Conservation (phyloP, 2,888 invertebrate genomes). For the Brachyopa scutellaris region DNA sequence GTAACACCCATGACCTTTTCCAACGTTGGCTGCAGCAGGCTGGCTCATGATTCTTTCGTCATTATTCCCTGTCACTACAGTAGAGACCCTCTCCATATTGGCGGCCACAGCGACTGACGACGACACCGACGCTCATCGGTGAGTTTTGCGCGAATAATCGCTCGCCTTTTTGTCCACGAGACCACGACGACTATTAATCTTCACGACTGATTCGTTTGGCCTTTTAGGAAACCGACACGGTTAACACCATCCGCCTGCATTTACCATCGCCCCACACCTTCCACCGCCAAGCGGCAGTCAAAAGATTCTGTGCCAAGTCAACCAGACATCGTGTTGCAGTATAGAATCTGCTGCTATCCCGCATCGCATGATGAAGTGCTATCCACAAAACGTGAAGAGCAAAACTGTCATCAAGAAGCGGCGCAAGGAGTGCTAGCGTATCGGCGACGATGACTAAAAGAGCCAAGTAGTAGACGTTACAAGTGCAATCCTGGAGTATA, state of each 20-base stretch:
- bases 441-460: conserved; percentile 53
- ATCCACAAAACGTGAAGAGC: conserved; percentile 59
- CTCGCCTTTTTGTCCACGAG: conserved; percentile 46
- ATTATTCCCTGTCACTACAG: conserved; percentile 50
- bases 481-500: conserved; percentile 50
- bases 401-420: conserved; percentile 65
- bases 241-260: conserved; percentile 22
- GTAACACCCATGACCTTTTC: conserved; percentile 42
- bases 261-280: background rate
- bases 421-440: conserved; percentile 34
- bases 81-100: background rate
- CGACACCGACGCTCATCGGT: conserved; percentile 11
- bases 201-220: conserved; percentile 70
- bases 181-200: conserved; percentile 64
- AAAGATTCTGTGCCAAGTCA: conserved; percentile 52
- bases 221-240: conserved; percentile 52
- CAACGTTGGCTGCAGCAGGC: conserved; percentile 10
- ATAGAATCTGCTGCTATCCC: conserved; percentile 30
- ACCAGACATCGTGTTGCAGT: conserved; percentile 47
- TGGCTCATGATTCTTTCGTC: conserved; percentile 51
- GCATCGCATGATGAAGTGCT: conserved; percentile 62
- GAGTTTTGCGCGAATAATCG: conserved; percentile 44
- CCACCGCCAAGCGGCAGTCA: conserved; percentile 7
- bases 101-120: conserved; percentile 10
- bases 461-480: conserved; percentile 54